Conservation (phyloP, 37 sponge, comb jelly and placozoan species). For the Bolinopsis microptera region DNA sequence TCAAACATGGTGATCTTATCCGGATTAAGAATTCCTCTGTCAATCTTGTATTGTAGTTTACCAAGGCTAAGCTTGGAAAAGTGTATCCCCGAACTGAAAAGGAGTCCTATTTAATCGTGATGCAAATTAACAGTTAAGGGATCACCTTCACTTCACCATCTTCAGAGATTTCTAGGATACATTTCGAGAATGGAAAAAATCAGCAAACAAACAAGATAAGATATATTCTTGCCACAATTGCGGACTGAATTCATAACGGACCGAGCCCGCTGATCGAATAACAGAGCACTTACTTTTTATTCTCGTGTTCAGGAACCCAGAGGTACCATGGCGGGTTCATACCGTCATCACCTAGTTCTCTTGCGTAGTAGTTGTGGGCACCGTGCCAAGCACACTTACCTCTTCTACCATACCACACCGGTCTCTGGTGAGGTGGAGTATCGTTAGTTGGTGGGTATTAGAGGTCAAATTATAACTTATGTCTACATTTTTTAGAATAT, state of each 20-base stretch:
- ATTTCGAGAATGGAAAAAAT: no score
- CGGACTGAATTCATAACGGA: no score
- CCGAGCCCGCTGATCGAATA: no score
- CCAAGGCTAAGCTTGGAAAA: slow-evolving; percentile 37
- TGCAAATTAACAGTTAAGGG: no score
- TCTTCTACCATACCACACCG: not conserved
- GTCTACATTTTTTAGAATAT: no score
- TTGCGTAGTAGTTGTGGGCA: slow-evolving; percentile 11
- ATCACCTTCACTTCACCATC: no score
- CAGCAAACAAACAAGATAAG: no score
- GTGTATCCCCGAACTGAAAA: slow-evolving; percentile 52
- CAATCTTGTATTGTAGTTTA: slow-evolving; percentile 34
- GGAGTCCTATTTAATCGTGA: no score
- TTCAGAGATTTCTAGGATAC: no score
- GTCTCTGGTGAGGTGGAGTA: not conserved
- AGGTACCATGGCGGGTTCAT: slow-evolving; percentile 46
- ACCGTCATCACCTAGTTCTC: slow-evolving; percentile 33
- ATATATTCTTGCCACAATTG: no score
- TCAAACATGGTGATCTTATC: slow-evolving; percentile 54
- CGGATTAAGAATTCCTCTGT: slow-evolving; percentile 26
- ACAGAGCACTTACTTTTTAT: not conserved
- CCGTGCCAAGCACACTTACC: slow-evolving; percentile 2
- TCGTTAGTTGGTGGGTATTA: no score
- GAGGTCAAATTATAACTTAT: no score
- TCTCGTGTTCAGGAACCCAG: slow-evolving; percentile 48